phyloP scores from a whole-genome alignment of 2,797 vertebrate species.

The Lutjanus argentimaculatus region DNA sequence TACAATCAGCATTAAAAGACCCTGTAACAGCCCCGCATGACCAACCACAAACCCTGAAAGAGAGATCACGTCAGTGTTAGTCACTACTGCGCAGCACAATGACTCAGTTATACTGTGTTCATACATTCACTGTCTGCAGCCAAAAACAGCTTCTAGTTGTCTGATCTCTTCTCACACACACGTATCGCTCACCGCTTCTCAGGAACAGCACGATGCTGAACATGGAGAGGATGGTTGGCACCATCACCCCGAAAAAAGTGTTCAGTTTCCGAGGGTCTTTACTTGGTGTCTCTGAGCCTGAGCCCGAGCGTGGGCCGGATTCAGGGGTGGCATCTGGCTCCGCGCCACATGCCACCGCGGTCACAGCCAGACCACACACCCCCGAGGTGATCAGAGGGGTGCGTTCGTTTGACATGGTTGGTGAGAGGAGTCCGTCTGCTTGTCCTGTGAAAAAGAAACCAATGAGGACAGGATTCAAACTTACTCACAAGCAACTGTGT shows the following conservation, averaged over 20 bases:
- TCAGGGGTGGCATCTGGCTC: slow-evolving; percentile 46
- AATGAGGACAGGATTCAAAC: not conserved
- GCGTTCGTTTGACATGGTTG: slow-evolving; percentile 90
- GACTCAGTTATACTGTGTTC: slow-evolving; percentile 25
- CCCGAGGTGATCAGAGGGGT: slow-evolving; percentile 90
- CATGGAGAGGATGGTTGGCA: slow-evolving; percentile 95
- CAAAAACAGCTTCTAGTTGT: not conserved
- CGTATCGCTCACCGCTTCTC: slow-evolving; percentile 87
- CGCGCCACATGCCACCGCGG: slow-evolving; percentile 60
- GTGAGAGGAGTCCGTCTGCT: slow-evolving; percentile 12
- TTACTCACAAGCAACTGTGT: not conserved
- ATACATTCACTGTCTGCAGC: slow-evolving; percentile 5
- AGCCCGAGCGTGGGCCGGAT: slow-evolving; percentile 2
- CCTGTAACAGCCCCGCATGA: slow-evolving; percentile 92
- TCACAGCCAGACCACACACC: slow-evolving; percentile 84
- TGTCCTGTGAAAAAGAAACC: slow-evolving; percentile 29
- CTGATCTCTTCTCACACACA: not conserved
- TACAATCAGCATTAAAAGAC: slow-evolving; percentile 91
- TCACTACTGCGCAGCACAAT: slow-evolving; percentile 41
- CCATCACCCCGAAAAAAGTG: slow-evolving; percentile 95
- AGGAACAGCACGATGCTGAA: slow-evolving; percentile 95
- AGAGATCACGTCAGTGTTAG: slow-evolving; percentile 40
- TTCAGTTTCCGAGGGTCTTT: slow-evolving; percentile 85
- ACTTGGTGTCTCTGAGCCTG: slow-evolving; percentile 18
- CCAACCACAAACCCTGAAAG: slow-evolving; percentile 89